phyloP scores from a whole-genome alignment of 2,888 invertebrate species.

The Leptinotarsa rubiginosa region DNA sequence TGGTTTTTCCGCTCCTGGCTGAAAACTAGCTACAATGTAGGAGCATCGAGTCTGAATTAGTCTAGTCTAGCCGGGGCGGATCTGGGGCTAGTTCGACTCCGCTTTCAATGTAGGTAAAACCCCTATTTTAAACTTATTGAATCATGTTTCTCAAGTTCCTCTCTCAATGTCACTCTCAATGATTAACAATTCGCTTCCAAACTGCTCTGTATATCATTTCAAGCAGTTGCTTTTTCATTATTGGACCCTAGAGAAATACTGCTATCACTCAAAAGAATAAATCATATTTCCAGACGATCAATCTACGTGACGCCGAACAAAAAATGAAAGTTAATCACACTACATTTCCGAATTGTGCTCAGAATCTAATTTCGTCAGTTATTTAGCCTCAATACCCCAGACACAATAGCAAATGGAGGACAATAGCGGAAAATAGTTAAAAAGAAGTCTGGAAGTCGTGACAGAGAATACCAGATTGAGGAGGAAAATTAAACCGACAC shows the following conservation, averaged over 20 bases:
- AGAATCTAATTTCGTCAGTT: slow-evolving; percentile 39
- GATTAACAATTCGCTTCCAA: too few species aligned
- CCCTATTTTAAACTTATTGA: too few species aligned
- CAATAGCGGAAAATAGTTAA: slow-evolving; percentile 39
- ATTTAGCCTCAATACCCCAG: slow-evolving; percentile 39
- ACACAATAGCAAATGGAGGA: slow-evolving; percentile 38
- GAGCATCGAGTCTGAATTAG: too few species aligned
- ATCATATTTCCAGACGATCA: slow-evolving; percentile 3
- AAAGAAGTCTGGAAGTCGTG: slow-evolving; percentile 37
- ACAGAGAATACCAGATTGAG: slow-evolving; percentile 41
- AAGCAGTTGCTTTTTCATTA: neutral
- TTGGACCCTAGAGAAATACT: neutral
- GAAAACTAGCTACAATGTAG: too few species aligned
- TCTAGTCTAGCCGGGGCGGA: too few species aligned
- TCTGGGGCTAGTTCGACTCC: too few species aligned
- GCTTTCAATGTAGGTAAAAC: too few species aligned
- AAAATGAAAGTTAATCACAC: slow-evolving; percentile 19
- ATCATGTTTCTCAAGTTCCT: too few species aligned
- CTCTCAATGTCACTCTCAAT: too few species aligned
- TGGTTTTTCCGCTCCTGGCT: too few species aligned
- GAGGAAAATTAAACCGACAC: slow-evolving; percentile 37
- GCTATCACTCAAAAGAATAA: neutral
- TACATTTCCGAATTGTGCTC: slow-evolving; percentile 33
- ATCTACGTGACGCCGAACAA: neutral
- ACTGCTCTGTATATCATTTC: too few species aligned